Base-by-base conservation (phyloP, 2,113 vertebrate species). In the Eptesicus fuscus region DNA sequence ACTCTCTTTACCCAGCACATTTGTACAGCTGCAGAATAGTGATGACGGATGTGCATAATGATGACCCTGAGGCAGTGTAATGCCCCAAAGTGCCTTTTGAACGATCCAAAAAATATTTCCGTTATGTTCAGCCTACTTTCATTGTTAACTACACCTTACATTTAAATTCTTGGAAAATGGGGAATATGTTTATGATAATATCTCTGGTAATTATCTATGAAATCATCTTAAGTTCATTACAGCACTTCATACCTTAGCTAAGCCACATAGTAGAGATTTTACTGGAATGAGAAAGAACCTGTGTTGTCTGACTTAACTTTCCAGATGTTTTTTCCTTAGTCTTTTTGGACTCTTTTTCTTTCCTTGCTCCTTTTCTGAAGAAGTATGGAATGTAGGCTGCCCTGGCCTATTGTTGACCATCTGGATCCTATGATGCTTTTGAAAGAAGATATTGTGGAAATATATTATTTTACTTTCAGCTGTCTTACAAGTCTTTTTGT, bases 391-490 rank as follows among this genome's bases (percentile, higher is more conserved):
- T 51, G 51, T 56, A 83, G 32, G 37, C 42, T 87, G 10, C 42
- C 22, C 30, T 82, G 40, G 18, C 30, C 40, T 23, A 3, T 73
- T 87, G 32, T 89, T 93, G 53, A 86, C 77, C 49, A 87, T 80
- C 35, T 95, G 1, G 3, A 89, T 63, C 37, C 74, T 94, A 25
- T 76, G 76, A 78, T 77, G 28, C 86, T 80, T 96, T 84, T 90
- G 63, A 93, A 95, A 88, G 23, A 76, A 56, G 56, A 32, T 59
- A 9, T 56, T 78, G 44, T 61, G 32, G 83, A 94, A 90, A 85
- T 88, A 90, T 25, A 84, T 77, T 37, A 32, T 63, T 84, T 96
- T 92, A 91, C 80, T n/a, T 88, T 96, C 51, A 86, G 25, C 35
- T 91, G 20, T 67, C 40, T 95, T 93, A 77, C 3, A 79, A 56